Conservation (phyloP, 1,140 invertebrate species). For the Ceratina australensis region DNA sequence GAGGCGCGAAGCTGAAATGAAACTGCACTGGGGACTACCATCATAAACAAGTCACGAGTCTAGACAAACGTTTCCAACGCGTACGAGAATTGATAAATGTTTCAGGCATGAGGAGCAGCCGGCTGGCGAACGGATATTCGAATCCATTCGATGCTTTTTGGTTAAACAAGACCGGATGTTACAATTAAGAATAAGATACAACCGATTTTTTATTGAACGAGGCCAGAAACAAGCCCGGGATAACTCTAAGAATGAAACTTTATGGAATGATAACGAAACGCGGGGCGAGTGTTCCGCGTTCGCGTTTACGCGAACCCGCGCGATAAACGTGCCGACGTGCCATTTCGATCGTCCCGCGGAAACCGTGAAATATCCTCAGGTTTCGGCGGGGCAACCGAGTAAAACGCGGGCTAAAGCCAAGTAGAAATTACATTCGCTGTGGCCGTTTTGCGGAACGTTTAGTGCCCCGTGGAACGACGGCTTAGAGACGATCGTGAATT, state of each 20-base stretch:
- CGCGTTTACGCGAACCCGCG: slow-evolving; percentile 2
- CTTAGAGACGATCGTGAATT: slow-evolving; percentile 56
- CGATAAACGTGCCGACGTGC: slow-evolving; percentile 51
- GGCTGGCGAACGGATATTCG: not conserved
- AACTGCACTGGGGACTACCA: slow-evolving; percentile 31
- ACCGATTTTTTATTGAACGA: too few species aligned
- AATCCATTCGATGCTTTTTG: not conserved
- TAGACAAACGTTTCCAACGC: slow-evolving; percentile 30
- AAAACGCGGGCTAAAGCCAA: slow-evolving; percentile 36
- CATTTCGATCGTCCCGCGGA: slow-evolving; percentile 54
- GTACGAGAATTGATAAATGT: slow-evolving; percentile 45
- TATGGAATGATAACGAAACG: slow-evolving; percentile 18
- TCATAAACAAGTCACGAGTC: slow-evolving; percentile 56
- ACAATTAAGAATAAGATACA: too few species aligned
- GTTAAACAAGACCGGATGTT: too few species aligned
- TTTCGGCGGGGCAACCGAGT: slow-evolving; percentile 33
- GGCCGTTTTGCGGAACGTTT: slow-evolving; percentile 57
- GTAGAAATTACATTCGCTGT: slow-evolving; percentile 47
- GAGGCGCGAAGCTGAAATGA: slow-evolving; percentile 50
- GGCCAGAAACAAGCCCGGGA: not conserved
- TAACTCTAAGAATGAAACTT: not conserved
- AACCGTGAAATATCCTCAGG: slow-evolving; percentile 62
- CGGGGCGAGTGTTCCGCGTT: slow-evolving; percentile 34
- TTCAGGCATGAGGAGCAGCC: slow-evolving; percentile 19
- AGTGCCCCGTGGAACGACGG: slow-evolving; percentile 56